Evolutionary conservation across 2,113 vertebrate genomes (phyloP), one percentile per base, ranked within the genome.

Genomic region (Xiphias gladius): DNA sequence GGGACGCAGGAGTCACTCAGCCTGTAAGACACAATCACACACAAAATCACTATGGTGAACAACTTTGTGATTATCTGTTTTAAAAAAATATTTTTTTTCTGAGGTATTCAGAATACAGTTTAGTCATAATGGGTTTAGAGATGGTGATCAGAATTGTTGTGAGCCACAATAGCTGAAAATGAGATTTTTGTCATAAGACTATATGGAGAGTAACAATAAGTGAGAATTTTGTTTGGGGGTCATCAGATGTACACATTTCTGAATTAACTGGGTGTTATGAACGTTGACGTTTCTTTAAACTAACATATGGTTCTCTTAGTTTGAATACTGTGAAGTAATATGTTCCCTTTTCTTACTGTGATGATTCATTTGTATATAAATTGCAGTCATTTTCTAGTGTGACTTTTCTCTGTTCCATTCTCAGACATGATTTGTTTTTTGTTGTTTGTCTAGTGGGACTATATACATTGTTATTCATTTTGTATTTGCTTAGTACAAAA

Each of bases 1-100:
- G 65, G 98, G 98, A n/a, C 95, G 98, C 19, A 92, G 98, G 72
- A 99, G 98, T 90, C 98, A 99, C 74, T 99, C 98, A 19, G 98
- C 98, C 26, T 99, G 98, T 99, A 92, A 97, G 98, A 75, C 32
- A 59, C 4, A 62, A 30, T 54, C 28, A 48, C 55, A 58, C 46
- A 66, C 1, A 46, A 11, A 13, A 57, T n/a, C 54, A 62, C 4
- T 17, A 39, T 48, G 22, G 24, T 39, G 12, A 72, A 30, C n/a
- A 16, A 2, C 12, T 70, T 20, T 26, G 17, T 48, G 3, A 35
- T 54, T 11, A 35, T 54, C 7, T 22, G 14, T 35, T 67, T 65
- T 9, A 22, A 58, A 39, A 9, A n/a, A 54, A 19, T 6, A 19
- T 7, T 19, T 50, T 50, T n/a, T 9, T 7, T 50, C 46, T 50